Evolutionary conservation across 2,113 vertebrate species (phyloP).

Genomic region (Boulengeromyrus knoepffleri): DNA sequence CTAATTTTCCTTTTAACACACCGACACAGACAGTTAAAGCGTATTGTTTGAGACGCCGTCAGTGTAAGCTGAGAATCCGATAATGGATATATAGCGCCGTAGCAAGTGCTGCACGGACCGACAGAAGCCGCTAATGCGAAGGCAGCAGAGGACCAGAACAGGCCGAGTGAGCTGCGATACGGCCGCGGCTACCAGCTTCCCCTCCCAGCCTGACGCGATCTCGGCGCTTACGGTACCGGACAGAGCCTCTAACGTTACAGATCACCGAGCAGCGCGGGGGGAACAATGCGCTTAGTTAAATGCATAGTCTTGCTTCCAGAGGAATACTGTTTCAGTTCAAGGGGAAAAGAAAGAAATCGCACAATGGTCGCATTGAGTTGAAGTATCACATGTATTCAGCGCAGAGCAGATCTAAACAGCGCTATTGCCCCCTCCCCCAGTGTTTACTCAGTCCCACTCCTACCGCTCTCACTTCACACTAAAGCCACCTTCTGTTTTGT

Average conservation of each 20-base stretch:
- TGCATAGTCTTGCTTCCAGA: slow-evolving; percentile 12
- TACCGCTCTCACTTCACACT: not conserved
- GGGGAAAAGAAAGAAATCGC: slow-evolving; percentile 13
- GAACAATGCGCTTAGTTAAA: slow-evolving; percentile 26
- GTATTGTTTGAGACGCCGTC: not conserved
- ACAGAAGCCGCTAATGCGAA: not conserved
- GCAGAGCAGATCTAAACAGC: not conserved
- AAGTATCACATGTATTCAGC: slow-evolving; percentile 35
- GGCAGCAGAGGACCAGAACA: not conserved
- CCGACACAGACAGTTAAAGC: not conserved
- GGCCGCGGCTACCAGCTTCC: not conserved
- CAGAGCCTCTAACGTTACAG: slow-evolving; percentile 21
- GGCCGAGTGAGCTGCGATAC: not conserved
- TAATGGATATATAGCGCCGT: not conserved
- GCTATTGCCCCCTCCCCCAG: not conserved
- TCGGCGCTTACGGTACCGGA: not conserved
- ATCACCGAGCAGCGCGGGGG: not conserved
- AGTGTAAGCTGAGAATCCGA: not conserved
- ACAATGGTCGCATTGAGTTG: slow-evolving; percentile 41
- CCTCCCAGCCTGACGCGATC: not conserved
- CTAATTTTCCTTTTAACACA: not conserved
- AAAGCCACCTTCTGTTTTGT: not conserved
- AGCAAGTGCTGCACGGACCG: not conserved
- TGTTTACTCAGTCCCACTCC: not conserved
- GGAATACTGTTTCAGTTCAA: slow-evolving; percentile 24